A percentile compares a stretch with the other conserved stretches of the same genome.
Conservation (phyloP, 2,113 vertebrate genomes). For the Seriola dumerili region DNA sequence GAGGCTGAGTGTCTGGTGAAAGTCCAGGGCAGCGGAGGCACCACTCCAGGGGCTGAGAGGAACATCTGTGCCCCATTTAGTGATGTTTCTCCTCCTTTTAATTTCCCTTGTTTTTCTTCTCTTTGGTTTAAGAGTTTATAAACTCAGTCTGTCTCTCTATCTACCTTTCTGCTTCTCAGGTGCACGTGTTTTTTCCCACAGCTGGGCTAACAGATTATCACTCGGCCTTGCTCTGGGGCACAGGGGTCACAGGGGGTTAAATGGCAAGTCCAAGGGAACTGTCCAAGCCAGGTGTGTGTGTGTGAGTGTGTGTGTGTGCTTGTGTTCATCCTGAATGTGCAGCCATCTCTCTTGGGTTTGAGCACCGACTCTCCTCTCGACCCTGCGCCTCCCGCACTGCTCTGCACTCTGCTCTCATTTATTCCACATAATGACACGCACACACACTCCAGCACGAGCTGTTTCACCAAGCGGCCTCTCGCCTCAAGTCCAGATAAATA, state of each 20-base stretch:
- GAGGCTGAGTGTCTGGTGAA: constrained; percentile 73
- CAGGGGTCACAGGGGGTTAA: constrained; percentile 60
- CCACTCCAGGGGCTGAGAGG: constrained; percentile 73
- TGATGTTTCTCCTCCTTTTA: constrained; percentile 57
- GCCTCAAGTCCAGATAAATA: constrained; percentile 24
- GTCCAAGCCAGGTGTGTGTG: constrained; percentile 36
- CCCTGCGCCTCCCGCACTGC: constrained; percentile 53
- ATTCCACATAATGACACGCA: constrained; percentile 86
- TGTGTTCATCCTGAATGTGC: constrained; percentile 8
- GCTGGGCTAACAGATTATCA: constrained; percentile 54
- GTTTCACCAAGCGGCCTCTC: constrained; percentile 4
- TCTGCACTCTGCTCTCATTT: constrained; percentile 83
- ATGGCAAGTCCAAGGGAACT: constrained; percentile 32
- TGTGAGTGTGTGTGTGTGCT: constrained; percentile 48
- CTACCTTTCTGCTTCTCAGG: neutral
- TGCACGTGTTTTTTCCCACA: neutral
- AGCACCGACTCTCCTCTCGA: constrained; percentile 62
- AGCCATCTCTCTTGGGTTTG: constrained; percentile 50
- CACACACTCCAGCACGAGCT: constrained; percentile 75
- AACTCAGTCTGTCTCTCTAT: neutral
- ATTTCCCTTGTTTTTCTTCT: constrained; percentile 28
- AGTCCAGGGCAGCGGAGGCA: constrained; percentile 71
- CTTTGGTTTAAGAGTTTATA: neutral
- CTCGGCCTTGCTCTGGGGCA: constrained; percentile 26
- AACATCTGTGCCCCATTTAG: constrained; percentile 83